Evolutionary conservation across 2,797 vertebrate species (phyloP).

Genomic region (Aselliscus stoliczkanus): DNA sequence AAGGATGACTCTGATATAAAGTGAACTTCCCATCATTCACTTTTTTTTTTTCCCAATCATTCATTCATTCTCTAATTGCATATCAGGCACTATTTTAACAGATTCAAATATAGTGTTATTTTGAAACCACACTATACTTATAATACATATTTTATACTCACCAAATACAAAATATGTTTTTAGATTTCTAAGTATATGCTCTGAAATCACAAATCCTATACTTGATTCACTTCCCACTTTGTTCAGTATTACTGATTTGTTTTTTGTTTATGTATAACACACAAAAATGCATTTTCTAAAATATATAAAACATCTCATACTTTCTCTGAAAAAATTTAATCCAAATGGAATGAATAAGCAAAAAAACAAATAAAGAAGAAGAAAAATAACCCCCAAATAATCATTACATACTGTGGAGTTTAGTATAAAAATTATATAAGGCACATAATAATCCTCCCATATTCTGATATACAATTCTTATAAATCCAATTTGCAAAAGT

Average conservation of each 20-base stretch:
- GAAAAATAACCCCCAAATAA: not conserved
- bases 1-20: not conserved
- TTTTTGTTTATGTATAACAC: not conserved
- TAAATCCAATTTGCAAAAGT: not conserved
- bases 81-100: not conserved
- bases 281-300: conserved; percentile 28
- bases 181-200: not conserved
- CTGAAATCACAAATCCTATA: not conserved
- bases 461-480: not conserved
- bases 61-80: not conserved
- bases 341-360: not conserved
- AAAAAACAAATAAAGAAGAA: not conserved
- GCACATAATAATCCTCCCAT: not conserved
- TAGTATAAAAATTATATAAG: not conserved
- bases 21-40: not conserved
- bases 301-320: not conserved
- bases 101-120: not conserved
- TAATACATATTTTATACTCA: not conserved
- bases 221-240: not conserved
- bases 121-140: not conserved
- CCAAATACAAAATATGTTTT: not conserved
- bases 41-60: not conserved
- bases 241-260: not conserved
- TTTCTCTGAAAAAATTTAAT: conserved; percentile 6
- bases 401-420: not conserved